Evolutionary conservation across 1,140 invertebrate species (phyloP).

Genomic region (Cotesia chilonis): DNA sequence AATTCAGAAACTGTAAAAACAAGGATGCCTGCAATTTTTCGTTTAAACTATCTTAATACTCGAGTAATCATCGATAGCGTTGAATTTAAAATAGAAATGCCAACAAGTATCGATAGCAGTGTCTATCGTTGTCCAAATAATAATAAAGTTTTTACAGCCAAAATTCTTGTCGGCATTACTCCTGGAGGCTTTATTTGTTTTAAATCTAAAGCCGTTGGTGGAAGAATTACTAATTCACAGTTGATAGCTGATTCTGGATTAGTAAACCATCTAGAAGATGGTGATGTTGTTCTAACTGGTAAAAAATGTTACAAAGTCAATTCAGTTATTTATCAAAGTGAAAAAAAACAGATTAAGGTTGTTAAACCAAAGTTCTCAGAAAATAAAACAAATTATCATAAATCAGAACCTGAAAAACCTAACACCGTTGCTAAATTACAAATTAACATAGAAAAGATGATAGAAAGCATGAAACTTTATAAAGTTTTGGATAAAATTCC

Average conservation of each 20-base stretch:
- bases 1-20: conserved; percentile 17
- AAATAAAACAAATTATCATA: no score
- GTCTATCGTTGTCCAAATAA: conserved; percentile 45
- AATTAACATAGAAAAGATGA: no score
- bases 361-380: conserved; percentile 49
- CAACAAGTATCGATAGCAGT: conserved; percentile 46
- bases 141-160: conserved; percentile 27
- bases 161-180: conserved; percentile 35
- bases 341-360: conserved; percentile 41
- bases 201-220: conserved; percentile 52
- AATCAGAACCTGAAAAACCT: no score
- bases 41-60: conserved; percentile 47
- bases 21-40: conserved; percentile 45
- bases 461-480: no score
- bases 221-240: conserved; percentile 25
- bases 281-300: conserved; percentile 57
- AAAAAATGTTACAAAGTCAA: conserved; percentile 55
- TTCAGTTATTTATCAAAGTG: conserved; percentile 38
- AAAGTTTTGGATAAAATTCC: no score
- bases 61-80: conserved; percentile 60
- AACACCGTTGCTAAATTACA: no score
- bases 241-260: conserved; percentile 50
- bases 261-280: conserved; percentile 51
- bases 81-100: conserved; percentile 35
- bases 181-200: conserved; percentile 41